Evolutionary conservation across 2,888 invertebrate genomes (phyloP), one percentile per base, ranked within the genome.

Genomic region (Siphonodentalium dalli): DNA sequence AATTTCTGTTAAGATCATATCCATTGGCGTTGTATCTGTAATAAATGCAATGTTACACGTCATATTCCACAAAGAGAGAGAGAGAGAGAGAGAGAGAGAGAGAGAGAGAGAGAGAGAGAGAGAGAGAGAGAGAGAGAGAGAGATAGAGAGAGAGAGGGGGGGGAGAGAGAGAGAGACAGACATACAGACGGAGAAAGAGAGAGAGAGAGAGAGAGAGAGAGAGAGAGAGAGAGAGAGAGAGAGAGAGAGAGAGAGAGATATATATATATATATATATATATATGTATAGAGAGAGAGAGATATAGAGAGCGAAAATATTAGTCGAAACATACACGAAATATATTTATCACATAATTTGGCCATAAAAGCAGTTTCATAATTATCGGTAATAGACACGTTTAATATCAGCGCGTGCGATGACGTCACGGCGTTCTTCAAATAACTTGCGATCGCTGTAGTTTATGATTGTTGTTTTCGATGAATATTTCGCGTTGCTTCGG

Each of bases 1-100:
- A 97, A 84, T 97, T 96, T 50, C 97, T 88, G 83, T 97, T 97
- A 70, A 97, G 83, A 79, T 97, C 96, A 77, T 90, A 91, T 6
- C 91, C 91, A 34, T 71, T 67, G 6, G 58, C 57, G 58, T 79
- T 80, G 29, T 28, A 18, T 54, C 77, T 77, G 61, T 31, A 62
- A 60, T 15, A 20, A 31, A 38, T 35, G 41, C 37, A 28, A 44
- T 27, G 7, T 31, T 5, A 3, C 15, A 33, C 27, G 29, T 11
- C 2, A 39, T 7, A 39, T 9, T n/a, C 23, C 8, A 3, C 18
- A 11, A 4, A 53, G 9, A 13, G 15, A 52, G 45, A 23, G 47
- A 27, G 24, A 43, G 26, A 42, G 9, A 39, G 27, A 43, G 39
- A 34, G 23, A 26, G 39, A 38, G 49, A 26, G 44, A 54, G 39